Base-by-base conservation (phyloP, 2,797 vertebrate species). In the Fistularia tabacaria region DNA sequence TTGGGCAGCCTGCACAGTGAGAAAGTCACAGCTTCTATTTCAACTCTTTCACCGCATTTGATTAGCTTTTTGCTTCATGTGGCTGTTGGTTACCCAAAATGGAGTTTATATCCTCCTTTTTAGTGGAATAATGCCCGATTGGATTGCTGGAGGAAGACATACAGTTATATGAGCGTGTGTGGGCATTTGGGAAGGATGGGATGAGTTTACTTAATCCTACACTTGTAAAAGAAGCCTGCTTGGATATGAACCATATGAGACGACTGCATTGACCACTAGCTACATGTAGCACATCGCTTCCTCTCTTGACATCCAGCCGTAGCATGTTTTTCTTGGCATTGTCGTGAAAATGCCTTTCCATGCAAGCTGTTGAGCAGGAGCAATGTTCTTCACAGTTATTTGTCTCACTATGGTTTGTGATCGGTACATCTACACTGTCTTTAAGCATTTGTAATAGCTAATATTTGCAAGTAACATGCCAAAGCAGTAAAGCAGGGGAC, bases 281-380 rank as follows among this genome's bases (percentile, higher is more conserved):
- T 43, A 45, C 48, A 48, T 45, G 15, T 12, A 44, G 7, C 48
- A 25, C 46, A 53, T 48, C 64, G 1, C 53, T 40, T 3, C 6
- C 41, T 62, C 66, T 57, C 46, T 66, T 12, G 51, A 54, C 71
- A 75, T 64, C 80, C 82, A 88, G 83, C 85, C 83, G 76, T 67
- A 73, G 59, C 42, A 49, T 86, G 77, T 84, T 86, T 87, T 81
- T 74, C 58, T 84, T 88, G 88, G 82, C 81, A 51, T 51, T 3
- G 50, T 46, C 1, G 38, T 14, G 36, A 50, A 50, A 38, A 14
- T 50, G 15, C 11, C 8, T 42, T 41, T 13, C 44, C 52, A 10
- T 36, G 37, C 52, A 1, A n/a, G 36, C 41, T 54, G 25, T 9
- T 4, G 41, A 44, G 25, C 8, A 55, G 41, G 80, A 71, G 67